A percentile compares a stretch with the other conserved stretches of the same genome.
Conservation (phyloP, 2,113 vertebrate species). For the Pseudopodoces humilis region DNA sequence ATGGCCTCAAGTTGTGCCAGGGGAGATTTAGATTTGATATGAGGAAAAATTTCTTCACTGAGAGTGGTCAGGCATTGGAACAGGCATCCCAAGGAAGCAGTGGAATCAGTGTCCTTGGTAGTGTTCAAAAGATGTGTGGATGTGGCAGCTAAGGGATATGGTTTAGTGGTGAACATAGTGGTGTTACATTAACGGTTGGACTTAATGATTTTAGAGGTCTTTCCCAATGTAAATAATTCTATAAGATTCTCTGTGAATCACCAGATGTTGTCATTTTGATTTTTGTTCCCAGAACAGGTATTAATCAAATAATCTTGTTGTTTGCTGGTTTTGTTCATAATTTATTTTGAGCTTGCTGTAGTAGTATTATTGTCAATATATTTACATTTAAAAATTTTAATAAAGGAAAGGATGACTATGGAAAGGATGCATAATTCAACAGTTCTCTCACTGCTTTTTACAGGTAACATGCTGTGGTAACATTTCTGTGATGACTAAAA, state of each 20-base stretch:
- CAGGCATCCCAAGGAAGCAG: background rate
- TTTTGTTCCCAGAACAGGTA: background rate
- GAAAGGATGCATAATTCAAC: background rate
- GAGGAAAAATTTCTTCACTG: background rate
- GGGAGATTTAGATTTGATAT: background rate
- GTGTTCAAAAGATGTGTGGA: background rate
- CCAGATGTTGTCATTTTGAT: background rate
- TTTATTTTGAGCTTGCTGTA: background rate
- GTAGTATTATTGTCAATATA: background rate
- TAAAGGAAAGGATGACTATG: background rate
- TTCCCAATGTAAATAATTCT: background rate
- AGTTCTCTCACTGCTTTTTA: background rate
- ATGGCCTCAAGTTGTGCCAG: background rate
- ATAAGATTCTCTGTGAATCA: background rate
- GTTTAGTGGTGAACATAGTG: background rate
- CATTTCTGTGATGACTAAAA: background rate
- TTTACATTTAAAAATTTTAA: background rate
- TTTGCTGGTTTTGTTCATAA: background rate
- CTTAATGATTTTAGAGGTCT: background rate
- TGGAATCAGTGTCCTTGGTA: background rate
- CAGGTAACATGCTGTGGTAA: background rate
- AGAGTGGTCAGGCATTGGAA: background rate
- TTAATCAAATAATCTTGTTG: background rate
- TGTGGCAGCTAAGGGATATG: background rate
- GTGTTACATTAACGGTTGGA: fast-evolving